Evolutionary conservation across 2,888 invertebrate species (phyloP).

Genomic region (Blastobasis adustella): DNA sequence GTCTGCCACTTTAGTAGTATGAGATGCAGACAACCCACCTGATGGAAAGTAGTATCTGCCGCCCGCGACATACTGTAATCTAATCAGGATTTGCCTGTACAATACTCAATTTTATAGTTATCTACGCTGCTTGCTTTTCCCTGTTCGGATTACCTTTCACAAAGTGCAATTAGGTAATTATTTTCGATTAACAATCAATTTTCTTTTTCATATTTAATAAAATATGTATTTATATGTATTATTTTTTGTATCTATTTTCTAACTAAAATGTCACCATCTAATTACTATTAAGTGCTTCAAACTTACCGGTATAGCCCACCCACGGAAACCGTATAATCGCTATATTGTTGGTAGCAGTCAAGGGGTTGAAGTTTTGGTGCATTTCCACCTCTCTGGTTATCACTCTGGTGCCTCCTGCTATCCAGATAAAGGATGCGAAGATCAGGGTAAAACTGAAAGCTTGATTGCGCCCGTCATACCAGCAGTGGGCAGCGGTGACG

Average conservation of each 20-base stretch:
- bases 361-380: constrained; percentile 21
- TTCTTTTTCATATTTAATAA: background rate
- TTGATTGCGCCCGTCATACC: constrained; percentile 25
- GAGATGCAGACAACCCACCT: no score
- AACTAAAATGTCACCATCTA: background rate
- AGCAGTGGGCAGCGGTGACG: constrained; percentile 14
- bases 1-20: no score
- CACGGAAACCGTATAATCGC: constrained; percentile 19
- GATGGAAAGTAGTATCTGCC: no score
- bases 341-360: constrained; percentile 22
- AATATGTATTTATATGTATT: background rate
- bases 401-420: constrained; percentile 2
- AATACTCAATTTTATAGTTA: background rate
- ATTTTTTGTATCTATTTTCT: background rate
- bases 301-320: constrained; percentile 23
- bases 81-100: no score
- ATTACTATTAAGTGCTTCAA: background rate
- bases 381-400: constrained; percentile 3
- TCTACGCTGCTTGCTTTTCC: background rate
- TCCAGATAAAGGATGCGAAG: background rate
- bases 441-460: constrained; percentile 12
- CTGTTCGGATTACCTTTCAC: background rate
- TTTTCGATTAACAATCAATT: background rate
- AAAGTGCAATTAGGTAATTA: background rate
- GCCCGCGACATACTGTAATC: no score